Evolutionary conservation across 2,888 invertebrate genomes (phyloP).

Genomic region (Latrodectus elegans): DNA sequence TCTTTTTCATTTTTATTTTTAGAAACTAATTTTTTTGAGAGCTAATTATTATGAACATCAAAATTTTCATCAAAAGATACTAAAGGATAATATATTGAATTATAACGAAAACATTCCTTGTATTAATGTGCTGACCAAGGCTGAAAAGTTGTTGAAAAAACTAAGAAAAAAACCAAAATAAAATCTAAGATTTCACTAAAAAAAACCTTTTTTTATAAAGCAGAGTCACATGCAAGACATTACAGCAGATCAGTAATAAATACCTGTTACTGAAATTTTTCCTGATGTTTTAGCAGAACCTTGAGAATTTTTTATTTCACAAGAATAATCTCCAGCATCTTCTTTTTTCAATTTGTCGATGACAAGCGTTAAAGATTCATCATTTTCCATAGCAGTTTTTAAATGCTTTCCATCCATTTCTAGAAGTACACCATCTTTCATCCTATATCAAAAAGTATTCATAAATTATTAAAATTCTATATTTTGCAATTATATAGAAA

Average conservation of each 20-base stretch:
- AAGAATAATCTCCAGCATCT: constrained; percentile 87
- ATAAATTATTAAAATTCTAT: background rate
- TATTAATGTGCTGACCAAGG: no score
- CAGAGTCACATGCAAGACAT: background rate
- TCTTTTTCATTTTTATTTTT: no score
- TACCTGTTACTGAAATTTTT: constrained; percentile 78
- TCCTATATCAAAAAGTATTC: constrained; percentile 72
- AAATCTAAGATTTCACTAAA: background rate
- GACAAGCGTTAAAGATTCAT: constrained; percentile 76
- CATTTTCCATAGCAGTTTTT: constrained; percentile 54
- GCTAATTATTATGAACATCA: no score
- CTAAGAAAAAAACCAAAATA: no score
- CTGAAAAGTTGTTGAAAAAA: no score
- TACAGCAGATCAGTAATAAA: background rate
- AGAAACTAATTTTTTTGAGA: no score
- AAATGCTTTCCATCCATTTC: constrained; percentile 77
- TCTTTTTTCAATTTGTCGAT: constrained; percentile 91
- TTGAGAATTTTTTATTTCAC: constrained; percentile 83
- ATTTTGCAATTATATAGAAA: background rate
- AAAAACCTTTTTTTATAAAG: background rate
- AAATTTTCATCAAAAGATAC: no score
- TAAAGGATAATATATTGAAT: no score
- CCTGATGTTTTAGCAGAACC: constrained; percentile 85
- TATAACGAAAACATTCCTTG: no score
- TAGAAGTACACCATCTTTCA: constrained; percentile 87